Evolutionary conservation across 2,113 vertebrate genomes (phyloP), one percentile per base, ranked within the genome.

Genomic region (Potamarius usumacintae): DNA sequence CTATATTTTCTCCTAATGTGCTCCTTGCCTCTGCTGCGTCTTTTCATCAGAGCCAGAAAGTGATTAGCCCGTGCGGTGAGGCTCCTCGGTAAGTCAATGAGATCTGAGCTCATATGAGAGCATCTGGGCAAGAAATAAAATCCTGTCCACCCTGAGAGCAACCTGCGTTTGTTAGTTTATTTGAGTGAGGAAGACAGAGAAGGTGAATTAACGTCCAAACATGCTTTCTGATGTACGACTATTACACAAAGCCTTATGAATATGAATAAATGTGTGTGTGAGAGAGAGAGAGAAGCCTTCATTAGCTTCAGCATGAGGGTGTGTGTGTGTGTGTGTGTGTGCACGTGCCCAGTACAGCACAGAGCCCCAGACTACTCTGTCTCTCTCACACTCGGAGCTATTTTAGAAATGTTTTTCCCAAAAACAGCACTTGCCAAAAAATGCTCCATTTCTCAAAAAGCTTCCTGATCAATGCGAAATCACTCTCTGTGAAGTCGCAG

Each of bases 341-440:
- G 74, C 25, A n/a, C n/a, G n/a, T n/a, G n/a, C 9, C 25, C 62
- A 18, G 14, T 65, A 5, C 4, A 27, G 58, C 80, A 82, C 18
- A 62, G 20, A 48, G 8, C 76, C 12, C 55, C 55, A 80, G 78
- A 58, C n/a, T 15, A 80, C 55, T 80, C 53, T 58, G 78, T 34
- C 55, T 58, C 55, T 58, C 53, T 57, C 11, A 84, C n/a, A 69
- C 82, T 27, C 15, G 55, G 6, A 18, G 72, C 72, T 78, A 78
- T 62, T 86, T 86, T 18, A 77, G 71, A 85, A 85, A 80, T 42
- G 52, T 63, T 52, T 69, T 83, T 53, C 42, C 25, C 81, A 25
- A 65, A 83, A 83, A 52, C 7, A 22, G 10, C 58, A 52, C 12
- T 67, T 67, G 22, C 60, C 62, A 15, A n/a, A 65, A 83, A 67